phyloP scores from a whole-genome alignment of 2,888 invertebrate species.

The Metalampra italica region DNA sequence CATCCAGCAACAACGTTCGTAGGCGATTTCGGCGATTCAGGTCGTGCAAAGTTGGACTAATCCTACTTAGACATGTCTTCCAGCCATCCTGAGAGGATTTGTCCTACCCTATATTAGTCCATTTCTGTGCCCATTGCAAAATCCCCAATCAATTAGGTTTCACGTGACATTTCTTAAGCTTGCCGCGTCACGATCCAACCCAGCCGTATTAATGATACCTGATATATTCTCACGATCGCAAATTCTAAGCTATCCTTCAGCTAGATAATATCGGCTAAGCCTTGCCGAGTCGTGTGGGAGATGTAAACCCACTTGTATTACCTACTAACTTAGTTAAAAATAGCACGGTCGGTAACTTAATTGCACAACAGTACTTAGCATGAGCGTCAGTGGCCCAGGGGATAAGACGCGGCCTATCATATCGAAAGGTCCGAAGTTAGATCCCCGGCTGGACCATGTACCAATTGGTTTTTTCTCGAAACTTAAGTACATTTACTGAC shows the following conservation, averaged over 20 bases:
- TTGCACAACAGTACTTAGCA: too few species aligned
- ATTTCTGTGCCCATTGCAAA: neutral
- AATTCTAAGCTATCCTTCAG: neutral
- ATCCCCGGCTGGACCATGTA: too few species aligned
- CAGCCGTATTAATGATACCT: neutral
- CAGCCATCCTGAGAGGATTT: too few species aligned
- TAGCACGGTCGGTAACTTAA: neutral
- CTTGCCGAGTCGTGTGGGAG: neutral
- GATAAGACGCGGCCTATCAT: too few species aligned
- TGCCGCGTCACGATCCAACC: constrained; percentile 2
- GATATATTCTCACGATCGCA: neutral
- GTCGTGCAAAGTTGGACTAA: too few species aligned
- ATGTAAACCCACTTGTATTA: neutral
- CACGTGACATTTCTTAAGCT: neutral
- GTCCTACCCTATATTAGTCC: neutral
- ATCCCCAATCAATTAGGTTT: neutral
- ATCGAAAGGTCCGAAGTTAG: too few species aligned
- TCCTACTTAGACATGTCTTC: too few species aligned
- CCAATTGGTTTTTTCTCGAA: too few species aligned
- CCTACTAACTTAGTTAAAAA: neutral
- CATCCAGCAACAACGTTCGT: too few species aligned
- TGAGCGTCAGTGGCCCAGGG: too few species aligned
- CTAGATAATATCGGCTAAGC: neutral
- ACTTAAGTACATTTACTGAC: too few species aligned
- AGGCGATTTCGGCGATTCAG: too few species aligned